Conservation (phyloP, 2,797 vertebrate genomes). For the Erithacus rubecula region DNA sequence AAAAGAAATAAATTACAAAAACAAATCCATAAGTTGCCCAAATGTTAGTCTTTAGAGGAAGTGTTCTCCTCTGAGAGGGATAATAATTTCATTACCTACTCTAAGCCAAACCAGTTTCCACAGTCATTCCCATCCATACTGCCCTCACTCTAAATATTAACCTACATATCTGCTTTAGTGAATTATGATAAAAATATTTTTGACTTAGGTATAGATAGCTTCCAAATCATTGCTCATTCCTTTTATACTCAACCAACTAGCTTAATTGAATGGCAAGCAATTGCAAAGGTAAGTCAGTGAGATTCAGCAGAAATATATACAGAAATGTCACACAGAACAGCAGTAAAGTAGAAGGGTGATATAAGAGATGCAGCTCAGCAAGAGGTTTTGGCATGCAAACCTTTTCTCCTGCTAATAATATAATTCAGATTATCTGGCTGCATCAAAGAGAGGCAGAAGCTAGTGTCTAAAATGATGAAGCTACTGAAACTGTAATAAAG, state of each 20-base stretch:
- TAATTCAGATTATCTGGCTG: slow-evolving; percentile 28
- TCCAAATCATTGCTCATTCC: not conserved
- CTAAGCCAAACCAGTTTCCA: not conserved
- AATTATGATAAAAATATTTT: not conserved
- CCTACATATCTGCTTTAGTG: not conserved
- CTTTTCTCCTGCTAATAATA: not conserved
- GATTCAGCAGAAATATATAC: not conserved
- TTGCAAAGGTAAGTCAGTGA: not conserved
- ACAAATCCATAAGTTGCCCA: not conserved
- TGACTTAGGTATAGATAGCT: not conserved
- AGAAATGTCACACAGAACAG: not conserved
- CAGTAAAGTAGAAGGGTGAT: not conserved
- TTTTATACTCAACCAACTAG: not conserved
- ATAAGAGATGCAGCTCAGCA: not conserved
- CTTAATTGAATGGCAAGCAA: not conserved
- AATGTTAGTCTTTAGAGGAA: not conserved
- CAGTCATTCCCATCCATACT: not conserved
- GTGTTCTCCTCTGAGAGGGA: not conserved
- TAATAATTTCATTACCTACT: not conserved
- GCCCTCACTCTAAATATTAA: not conserved
- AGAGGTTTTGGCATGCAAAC: not conserved
- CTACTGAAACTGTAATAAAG: slow-evolving; percentile 12
- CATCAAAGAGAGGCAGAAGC: not conserved
- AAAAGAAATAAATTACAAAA: not conserved
- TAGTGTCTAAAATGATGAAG: slow-evolving; percentile 1